These are phyloP conservation scores for Hipparchia sbordonii DNA, from an alignment of 2,888 invertebrate species.

Conservation along the genomic window DNA sequence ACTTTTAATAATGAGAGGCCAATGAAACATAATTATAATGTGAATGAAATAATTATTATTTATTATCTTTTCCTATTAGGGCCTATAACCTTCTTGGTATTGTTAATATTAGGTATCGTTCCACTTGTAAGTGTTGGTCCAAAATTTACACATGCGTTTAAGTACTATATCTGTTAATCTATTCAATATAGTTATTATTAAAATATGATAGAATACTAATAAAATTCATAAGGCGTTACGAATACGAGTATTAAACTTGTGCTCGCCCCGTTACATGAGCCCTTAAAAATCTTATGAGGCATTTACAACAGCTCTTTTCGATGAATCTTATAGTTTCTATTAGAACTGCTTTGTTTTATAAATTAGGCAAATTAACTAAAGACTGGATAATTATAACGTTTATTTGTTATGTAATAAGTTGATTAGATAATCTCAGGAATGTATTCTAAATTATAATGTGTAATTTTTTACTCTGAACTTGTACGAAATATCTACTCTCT, in stretches of 20 bases:
- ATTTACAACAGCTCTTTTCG: not conserved
- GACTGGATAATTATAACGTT: conserved; percentile 7
- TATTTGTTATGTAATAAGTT: not conserved
- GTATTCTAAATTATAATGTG: not conserved
- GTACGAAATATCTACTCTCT: too few relatives aligned
- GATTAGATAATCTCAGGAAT: not conserved
- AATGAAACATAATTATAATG: not conserved
- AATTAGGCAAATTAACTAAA: conserved; percentile 4
- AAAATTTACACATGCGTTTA: not conserved
- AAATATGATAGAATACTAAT: too few relatives aligned
- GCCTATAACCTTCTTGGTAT: too few relatives aligned
- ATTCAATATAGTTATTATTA: not conserved
- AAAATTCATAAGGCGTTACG: too few relatives aligned
- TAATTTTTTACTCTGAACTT: too few relatives aligned
- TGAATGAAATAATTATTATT: not conserved
- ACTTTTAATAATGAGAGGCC: too few relatives aligned
- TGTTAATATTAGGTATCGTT: not conserved
- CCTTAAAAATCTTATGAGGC: not conserved
- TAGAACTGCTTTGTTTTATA: not conserved
- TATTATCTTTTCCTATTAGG: not conserved
- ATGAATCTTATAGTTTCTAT: not conserved
- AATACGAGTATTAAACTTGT: too few relatives aligned
- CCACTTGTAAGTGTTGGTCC: conserved; percentile 3
- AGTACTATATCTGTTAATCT: not conserved
- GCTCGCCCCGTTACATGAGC: too few relatives aligned